Conservation (phyloP, 2,113 vertebrate genomes). For the Irena cyanogastra region DNA sequence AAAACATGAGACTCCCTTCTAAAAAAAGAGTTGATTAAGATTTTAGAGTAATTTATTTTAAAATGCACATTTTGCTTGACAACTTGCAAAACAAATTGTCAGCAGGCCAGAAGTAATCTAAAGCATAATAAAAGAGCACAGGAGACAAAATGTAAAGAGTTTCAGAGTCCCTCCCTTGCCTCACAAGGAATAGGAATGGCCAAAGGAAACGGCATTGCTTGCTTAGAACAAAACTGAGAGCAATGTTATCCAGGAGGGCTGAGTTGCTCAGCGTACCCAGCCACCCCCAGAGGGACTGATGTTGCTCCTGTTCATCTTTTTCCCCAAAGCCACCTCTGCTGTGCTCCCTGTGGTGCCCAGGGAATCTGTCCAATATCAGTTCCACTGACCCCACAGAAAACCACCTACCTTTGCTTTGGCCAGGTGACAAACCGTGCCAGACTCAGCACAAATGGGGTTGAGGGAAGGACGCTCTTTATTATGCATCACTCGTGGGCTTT, state of each 20-base stretch:
- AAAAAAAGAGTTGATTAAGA: slow-evolving; percentile 60
- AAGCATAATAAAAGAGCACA: background rate
- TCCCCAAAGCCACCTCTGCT: background rate
- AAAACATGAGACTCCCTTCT: slow-evolving; percentile 45
- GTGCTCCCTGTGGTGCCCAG: background rate
- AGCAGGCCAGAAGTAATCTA: background rate
- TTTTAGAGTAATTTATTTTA: slow-evolving; percentile 58
- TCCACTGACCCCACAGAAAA: background rate
- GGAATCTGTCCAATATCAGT: background rate
- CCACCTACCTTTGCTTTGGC: background rate
- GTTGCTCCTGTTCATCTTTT: background rate
- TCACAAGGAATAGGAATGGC: background rate
- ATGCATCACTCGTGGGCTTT: rapidly evolving
- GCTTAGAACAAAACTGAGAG: background rate
- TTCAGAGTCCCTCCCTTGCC: background rate
- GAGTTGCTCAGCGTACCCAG: background rate
- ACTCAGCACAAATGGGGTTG: background rate
- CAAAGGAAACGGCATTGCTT: background rate
- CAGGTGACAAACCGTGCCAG: background rate
- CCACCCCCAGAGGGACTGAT: background rate
- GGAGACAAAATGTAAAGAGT: background rate
- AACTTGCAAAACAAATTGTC: slow-evolving; percentile 42
- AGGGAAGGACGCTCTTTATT: background rate
- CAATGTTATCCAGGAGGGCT: rapidly evolving
- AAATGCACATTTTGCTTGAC: slow-evolving; percentile 48